phyloP scores from a whole-genome alignment of 2,113 vertebrate genomes.

The Rynchops niger region DNA sequence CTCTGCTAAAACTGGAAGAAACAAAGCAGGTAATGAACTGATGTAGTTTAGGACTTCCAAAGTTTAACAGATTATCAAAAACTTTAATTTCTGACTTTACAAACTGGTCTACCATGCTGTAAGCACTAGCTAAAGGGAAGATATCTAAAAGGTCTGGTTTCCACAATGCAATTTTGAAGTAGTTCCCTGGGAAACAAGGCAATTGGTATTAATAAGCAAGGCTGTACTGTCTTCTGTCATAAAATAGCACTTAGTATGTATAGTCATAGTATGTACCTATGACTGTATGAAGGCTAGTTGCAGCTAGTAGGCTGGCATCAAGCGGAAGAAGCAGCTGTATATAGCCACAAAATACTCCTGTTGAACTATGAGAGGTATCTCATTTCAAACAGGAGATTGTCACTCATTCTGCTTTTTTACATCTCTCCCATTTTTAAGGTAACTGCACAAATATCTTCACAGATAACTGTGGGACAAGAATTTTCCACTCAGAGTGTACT shows the following conservation, averaged over 20 bases:
- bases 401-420: neutral
- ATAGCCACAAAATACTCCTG: neutral
- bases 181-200: neutral
- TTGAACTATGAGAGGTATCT: neutral
- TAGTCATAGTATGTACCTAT: neutral
- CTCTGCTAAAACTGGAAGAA: slow-evolving; percentile 82
- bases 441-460: neutral
- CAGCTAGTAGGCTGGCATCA: neutral
- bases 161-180: neutral
- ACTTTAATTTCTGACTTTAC: neutral
- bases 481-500: neutral
- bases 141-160: neutral
- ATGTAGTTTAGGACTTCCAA: neutral
- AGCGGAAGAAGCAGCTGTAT: neutral
- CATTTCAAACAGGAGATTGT: neutral
- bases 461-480: neutral
- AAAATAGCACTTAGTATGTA: neutral
- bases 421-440: neutral
- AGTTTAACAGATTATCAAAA: neutral
- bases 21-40: neutral
- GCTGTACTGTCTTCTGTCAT: neutral
- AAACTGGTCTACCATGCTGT: neutral
- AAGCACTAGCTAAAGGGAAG: neutral
- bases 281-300: neutral
- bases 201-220: neutral